Conservation (phyloP, 2,113 vertebrate genomes). For the Vidua chalybeata region DNA sequence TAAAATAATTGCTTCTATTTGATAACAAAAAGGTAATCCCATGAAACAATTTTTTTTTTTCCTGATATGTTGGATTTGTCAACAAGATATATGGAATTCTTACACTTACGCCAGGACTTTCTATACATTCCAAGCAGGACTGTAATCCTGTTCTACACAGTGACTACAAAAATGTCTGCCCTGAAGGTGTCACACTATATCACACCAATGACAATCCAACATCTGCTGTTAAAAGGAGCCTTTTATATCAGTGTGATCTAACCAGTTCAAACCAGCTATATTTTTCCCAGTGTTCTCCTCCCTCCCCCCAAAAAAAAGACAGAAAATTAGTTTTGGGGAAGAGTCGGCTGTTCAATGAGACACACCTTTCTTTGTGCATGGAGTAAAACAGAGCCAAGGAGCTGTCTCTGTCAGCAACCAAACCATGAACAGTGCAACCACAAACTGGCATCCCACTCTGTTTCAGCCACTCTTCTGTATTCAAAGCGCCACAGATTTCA, state of each 20-base stretch:
- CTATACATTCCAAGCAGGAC: background rate
- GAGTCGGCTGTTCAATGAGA: background rate
- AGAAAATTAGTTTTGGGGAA: background rate
- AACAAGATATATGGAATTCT: background rate
- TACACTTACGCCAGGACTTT: background rate
- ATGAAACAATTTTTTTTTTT: background rate
- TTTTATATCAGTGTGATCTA: background rate
- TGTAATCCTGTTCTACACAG: background rate
- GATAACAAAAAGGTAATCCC: background rate
- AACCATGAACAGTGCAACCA: fast-evolving
- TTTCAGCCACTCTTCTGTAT: background rate
- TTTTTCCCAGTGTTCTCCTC: background rate
- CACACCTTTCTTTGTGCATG: background rate
- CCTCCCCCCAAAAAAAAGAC: background rate
- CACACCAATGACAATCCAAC: background rate
- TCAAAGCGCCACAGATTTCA: background rate
- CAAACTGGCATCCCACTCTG: background rate
- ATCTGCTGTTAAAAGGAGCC: background rate
- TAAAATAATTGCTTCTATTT: background rate
- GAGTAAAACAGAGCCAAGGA: background rate
- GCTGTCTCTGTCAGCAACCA: background rate
- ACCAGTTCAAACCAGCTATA: background rate
- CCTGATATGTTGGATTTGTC: background rate
- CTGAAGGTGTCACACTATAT: background rate
- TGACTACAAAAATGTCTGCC: background rate